phyloP scores from a whole-genome alignment of 2,797 vertebrate genomes.

The Aulostomus chinensis region DNA sequence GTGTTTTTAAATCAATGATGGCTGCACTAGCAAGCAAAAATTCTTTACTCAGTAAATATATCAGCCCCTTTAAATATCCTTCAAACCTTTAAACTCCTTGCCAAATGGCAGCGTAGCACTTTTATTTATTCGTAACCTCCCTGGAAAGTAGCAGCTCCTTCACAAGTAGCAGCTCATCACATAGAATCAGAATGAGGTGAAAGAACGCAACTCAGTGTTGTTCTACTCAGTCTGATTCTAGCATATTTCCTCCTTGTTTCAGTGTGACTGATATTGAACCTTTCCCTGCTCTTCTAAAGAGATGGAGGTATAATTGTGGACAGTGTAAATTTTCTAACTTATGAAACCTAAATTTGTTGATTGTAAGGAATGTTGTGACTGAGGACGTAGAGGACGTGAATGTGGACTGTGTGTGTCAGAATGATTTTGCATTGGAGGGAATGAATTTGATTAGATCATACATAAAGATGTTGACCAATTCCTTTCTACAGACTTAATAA shows the following conservation, averaged over 20 bases:
- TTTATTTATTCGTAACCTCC: constrained; percentile 70
- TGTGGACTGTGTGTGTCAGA: constrained; percentile 14
- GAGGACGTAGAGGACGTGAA: constrained; percentile 33
- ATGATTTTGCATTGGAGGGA: constrained; percentile 30
- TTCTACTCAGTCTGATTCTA: constrained; percentile 34
- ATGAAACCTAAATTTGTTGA: constrained; percentile 18
- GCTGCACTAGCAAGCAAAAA: constrained; percentile 3
- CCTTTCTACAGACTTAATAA: too few relatives aligned
- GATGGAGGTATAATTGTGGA: constrained; percentile 23
- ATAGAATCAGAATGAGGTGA: constrained; percentile 32
- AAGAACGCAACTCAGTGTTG: constrained; percentile 16
- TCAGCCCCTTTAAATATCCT: constrained; percentile 19
- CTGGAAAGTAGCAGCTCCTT: constrained; percentile 55
- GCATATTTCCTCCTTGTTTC: constrained; percentile 43
- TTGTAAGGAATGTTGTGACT: constrained; percentile 27
- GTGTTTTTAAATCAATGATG: background rate
- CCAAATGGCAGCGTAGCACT: constrained; percentile 72
- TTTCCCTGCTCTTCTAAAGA: constrained; percentile 53
- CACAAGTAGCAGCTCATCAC: too few relatives aligned
- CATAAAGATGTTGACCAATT: constrained; percentile 27
- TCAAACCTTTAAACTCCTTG: constrained; percentile 59
- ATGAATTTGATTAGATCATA: constrained; percentile 22
- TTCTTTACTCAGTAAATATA: constrained; percentile 44
- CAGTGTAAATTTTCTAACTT: constrained; percentile 49
- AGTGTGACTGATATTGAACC: constrained; percentile 58